These are phyloP conservation scores for Platalea minor DNA, from an alignment of 2,797 vertebrate genomes.

Conservation along the genomic window DNA sequence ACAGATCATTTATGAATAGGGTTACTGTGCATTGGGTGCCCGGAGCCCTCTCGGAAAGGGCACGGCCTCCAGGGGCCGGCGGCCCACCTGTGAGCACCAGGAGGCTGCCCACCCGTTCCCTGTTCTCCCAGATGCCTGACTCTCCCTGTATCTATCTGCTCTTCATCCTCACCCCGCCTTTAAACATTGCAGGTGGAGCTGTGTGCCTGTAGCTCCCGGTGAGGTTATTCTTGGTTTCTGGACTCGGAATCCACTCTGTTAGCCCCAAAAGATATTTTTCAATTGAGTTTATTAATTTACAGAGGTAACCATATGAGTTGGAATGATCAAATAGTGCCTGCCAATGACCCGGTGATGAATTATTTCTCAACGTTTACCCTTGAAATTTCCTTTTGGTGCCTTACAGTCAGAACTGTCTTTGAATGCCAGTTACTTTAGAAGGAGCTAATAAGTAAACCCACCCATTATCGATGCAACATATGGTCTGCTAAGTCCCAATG, in stretches of 20 bases:
- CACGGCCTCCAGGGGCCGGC: background rate
- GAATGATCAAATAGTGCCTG: background rate
- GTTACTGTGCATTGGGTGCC: rapidly evolving
- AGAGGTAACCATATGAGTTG: background rate
- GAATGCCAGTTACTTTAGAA: background rate
- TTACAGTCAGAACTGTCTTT: background rate
- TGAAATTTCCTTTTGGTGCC: background rate
- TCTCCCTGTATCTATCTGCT: too few species aligned
- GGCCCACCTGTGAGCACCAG: rapidly evolving
- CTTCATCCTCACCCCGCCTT: rapidly evolving
- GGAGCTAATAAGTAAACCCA: background rate
- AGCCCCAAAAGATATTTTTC: background rate
- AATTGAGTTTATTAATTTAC: background rate
- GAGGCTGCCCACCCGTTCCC: background rate
- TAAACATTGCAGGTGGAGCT: rapidly evolving
- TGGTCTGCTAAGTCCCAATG: background rate
- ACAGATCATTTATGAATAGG: background rate
- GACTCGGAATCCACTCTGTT: background rate
- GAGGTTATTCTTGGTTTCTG: background rate
- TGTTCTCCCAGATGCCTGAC: rapidly evolving
- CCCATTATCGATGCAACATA: background rate
- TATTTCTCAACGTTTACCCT: background rate
- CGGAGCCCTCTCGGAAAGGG: background rate
- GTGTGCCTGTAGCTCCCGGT: background rate
- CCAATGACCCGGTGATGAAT: background rate